phyloP scores from a whole-genome alignment of 1,140 invertebrate genomes.

The Temnothorax nylanderi region DNA sequence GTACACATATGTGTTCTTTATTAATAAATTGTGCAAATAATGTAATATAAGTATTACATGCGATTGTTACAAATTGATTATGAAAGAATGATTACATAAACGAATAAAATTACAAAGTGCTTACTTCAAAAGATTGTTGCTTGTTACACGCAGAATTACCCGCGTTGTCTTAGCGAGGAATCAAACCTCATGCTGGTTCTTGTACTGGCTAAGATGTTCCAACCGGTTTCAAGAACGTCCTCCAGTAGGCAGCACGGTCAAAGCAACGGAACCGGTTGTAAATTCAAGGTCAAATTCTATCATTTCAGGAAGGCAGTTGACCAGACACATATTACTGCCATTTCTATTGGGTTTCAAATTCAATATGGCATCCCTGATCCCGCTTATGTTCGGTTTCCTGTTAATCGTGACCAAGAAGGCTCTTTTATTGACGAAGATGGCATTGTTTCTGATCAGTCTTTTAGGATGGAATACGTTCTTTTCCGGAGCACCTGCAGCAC shows the following conservation, averaged over 20 bases:
- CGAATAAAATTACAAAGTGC: not conserved
- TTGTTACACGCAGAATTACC: constrained; percentile 19
- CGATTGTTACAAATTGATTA: not conserved
- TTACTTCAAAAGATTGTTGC: constrained; percentile 22
- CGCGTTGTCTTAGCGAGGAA: constrained; percentile 51
- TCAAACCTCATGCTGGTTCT: constrained; percentile 63
- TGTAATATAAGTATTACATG: not conserved
- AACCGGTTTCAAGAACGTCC: constrained; percentile 67
- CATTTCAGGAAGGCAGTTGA: constrained; percentile 89
- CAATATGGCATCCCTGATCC: constrained; percentile 90
- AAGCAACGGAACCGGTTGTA: constrained; percentile 67
- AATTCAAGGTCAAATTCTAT: constrained; percentile 66
- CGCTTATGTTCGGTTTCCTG: constrained; percentile 89
- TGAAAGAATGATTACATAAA: constrained; percentile 12
- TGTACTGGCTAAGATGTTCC: constrained; percentile 39
- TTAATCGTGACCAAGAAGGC: constrained; percentile 91
- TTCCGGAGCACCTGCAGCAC: constrained; percentile 44
- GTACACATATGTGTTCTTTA: not conserved
- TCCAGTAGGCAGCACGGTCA: constrained; percentile 81
- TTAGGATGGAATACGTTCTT: constrained; percentile 86
- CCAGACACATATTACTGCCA: constrained; percentile 89
- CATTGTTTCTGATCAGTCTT: constrained; percentile 89
- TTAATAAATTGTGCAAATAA: not conserved
- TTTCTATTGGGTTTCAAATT: constrained; percentile 92
- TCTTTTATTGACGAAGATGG: constrained; percentile 90